Evolutionary conservation across 2,888 invertebrate species (phyloP).

Genomic region (Lasioglossum lativentre): DNA sequence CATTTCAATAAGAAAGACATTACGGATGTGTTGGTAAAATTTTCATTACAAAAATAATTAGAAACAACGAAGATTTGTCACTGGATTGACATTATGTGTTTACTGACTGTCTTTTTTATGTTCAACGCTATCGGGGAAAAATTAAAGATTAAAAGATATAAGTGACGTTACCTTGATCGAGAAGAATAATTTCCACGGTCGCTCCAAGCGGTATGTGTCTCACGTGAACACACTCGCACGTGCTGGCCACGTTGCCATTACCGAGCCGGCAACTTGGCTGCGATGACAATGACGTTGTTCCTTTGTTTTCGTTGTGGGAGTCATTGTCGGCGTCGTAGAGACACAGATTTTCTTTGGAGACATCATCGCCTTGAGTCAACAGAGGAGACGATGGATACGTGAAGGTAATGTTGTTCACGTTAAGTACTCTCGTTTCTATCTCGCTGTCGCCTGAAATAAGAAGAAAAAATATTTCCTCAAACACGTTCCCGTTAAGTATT

Average conservation of each 20-base stretch:
- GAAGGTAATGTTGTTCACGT: constrained; percentile 90
- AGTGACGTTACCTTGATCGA: constrained; percentile 89
- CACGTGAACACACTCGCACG: constrained; percentile 91
- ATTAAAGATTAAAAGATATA: too few species aligned
- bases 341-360: constrained; percentile 86
- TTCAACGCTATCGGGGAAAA: too few species aligned
- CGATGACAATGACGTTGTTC: constrained; percentile 48
- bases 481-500: background rate
- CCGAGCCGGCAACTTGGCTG: constrained; percentile 77
- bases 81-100: too few species aligned
- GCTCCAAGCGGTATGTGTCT: constrained; percentile 89
- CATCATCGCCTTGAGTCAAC: constrained; percentile 89
- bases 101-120: too few species aligned
- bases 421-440: constrained; percentile 84
- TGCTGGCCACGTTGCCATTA: constrained; percentile 16
- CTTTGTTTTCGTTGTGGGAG: constrained; percentile 70
- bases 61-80: too few species aligned
- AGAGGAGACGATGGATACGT: constrained; percentile 92
- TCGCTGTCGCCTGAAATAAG: constrained; percentile 75
- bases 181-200: constrained; percentile 90
- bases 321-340: constrained; percentile 72
- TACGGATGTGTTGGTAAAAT: too few species aligned
- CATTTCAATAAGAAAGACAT: too few species aligned
- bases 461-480: background rate
- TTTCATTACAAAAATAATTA: too few species aligned